Base-by-base conservation (phyloP, 30 jellyfish, hydroid and myxozoan species). In the Aurelia aurita region DNA sequence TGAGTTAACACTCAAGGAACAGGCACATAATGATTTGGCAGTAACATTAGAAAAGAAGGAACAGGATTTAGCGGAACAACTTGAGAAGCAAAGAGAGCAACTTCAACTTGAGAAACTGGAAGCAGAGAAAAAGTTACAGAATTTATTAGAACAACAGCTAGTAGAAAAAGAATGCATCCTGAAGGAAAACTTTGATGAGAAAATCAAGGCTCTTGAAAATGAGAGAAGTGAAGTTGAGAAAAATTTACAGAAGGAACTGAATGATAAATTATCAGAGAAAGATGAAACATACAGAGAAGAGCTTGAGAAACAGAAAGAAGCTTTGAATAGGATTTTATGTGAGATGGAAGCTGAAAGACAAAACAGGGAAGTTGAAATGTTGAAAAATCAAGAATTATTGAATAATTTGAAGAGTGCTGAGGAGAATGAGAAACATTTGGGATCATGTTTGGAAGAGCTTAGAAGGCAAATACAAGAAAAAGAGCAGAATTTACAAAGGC, bases 351-450 rank as follows among this genome's bases (percentile, higher is more conserved):
- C 34, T 62, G 97, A 94, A 59, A 88, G 70, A 51, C 69, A 72
- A 26, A 84, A 64, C 55, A 77, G 91, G 32, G 86, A 82, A 60
- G 39, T 34, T 25, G 97, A 88, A 65, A 64, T 85, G 54, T 55
- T 62, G 32, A 88, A 69, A 31, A 89, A 94, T 69, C 96, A 89
- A 39, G 91, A 84, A 68, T 73, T 94, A 55, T 35, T 87, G 23
- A 89, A 85, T 69, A 94, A 79, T 49, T 68, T 89, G 4, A 84
- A 88, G 79, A 84, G 84, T 84, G 92, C 88, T 53, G 96, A 94
- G 72, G 99, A 94, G 79, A 84, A 86, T 47, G 97, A 87, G 71
- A 84, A 77, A 60, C 95, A 94, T 12, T 68, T 94, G 44, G 99
- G 94, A 31, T 46, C 65, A 3, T 74, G 96, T 70, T 60, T 94